These are phyloP conservation scores for Pantelozetes paolii DNA, from an alignment of 2,888 invertebrate genomes.

Conservation along the genomic window DNA sequence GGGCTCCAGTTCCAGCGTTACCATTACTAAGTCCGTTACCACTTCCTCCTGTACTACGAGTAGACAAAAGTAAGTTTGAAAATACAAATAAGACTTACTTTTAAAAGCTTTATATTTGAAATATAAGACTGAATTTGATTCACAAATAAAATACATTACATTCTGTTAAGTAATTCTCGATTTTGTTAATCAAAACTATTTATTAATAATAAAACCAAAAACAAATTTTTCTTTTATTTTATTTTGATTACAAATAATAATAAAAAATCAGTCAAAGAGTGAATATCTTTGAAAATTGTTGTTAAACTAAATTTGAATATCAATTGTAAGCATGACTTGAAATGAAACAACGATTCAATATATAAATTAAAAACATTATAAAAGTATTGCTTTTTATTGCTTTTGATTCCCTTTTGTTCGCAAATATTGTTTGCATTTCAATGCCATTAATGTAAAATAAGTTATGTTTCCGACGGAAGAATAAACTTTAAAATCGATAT, in stretches of 20 bases:
- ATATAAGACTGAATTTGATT: too few relatives aligned
- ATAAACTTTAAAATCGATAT: conserved; percentile 30
- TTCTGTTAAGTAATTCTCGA: too few relatives aligned
- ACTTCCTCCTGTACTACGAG: conserved; percentile 28
- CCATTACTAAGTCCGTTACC: conserved; percentile 31
- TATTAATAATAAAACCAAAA: conserved; percentile 13
- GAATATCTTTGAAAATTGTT: background rate
- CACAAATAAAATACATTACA: background rate
- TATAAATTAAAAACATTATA: background rate
- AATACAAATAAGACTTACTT: conserved; percentile 13
- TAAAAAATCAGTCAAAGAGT: too few relatives aligned
- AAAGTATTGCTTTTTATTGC: background rate
- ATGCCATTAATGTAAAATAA: conserved; percentile 25
- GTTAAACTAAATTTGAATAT: conserved; percentile 18
- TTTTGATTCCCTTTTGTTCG: conserved; percentile 11
- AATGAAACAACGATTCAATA: background rate
- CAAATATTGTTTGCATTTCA: conserved; percentile 19
- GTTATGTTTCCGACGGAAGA: conserved; percentile 1
- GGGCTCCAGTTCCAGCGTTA: conserved; percentile 24
- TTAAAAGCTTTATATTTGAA: background rate
- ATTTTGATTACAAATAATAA: background rate
- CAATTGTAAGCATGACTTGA: conserved; percentile 15
- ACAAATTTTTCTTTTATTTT: background rate
- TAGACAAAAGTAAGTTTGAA: conserved; percentile 30
- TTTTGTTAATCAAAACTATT: background rate